Evolutionary conservation across 2,888 invertebrate species (phyloP), one percentile per base, ranked within the genome.

Genomic region (Merodon equestris): DNA sequence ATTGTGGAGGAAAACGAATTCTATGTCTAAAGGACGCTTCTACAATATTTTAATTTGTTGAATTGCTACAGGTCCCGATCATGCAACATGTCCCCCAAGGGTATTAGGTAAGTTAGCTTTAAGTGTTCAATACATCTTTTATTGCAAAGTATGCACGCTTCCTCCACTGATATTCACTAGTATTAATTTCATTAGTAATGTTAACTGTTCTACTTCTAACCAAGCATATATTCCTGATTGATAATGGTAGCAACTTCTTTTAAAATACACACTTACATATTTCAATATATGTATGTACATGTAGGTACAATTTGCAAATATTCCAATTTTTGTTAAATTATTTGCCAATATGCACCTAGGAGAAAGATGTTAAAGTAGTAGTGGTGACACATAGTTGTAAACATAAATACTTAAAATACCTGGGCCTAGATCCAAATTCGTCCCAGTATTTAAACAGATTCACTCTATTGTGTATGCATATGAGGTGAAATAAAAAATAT

Each of bases 11-110:
- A 74, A 72, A 81, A 75, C 60, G 74, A 81, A 66, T 66, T 61
- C n/a, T 79, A 44, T 83, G 77, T 81, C 81, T 83, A 73, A 81
- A 82, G 79, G 76, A 82, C 81, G 81, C 66, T 82, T 82, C 81
- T 82, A 84, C 76, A 82, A 68, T 68, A 79, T 76, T 79, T 71
- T 81, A 34, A 82, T 84, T 85, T 85, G 83, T 85, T 84, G 72
- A 84, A 85, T 85, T 84, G 86, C 85, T 84, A 83, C 86, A 89
- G 89, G 89, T 89, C 89, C 89, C 81, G 88, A 89, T 86, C 89
- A 89, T 85, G 86, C 86, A 83, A 88, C 89, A 83, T 89, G 89
- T 86, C 88, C 88, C 84, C 88, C 89, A 83, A 86, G 89, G 86
- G 86, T 87, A 67, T 88, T 88, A 86, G 89, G 89, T 89, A 89